A percentile compares a stretch with the other conserved stretches of the same genome.
Conservation (phyloP, 2,888 invertebrate species). For the Caenorhabditis sp. region DNA sequence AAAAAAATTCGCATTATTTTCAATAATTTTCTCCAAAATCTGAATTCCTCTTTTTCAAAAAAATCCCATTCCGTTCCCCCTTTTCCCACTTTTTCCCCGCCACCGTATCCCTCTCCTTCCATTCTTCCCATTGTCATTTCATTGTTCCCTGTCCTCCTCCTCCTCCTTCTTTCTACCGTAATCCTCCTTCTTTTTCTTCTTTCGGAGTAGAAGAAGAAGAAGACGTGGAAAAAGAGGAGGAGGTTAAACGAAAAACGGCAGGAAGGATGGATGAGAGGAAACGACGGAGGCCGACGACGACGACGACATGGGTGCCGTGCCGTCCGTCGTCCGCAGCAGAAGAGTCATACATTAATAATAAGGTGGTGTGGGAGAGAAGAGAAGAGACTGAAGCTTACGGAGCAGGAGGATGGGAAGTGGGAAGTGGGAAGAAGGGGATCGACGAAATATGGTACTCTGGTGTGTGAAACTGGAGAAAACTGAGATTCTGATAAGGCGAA, state of each 20-base stretch:
- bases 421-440: too few species aligned
- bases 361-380: constrained; percentile 60
- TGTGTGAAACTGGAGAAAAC: too few species aligned
- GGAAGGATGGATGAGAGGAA: constrained; percentile 51
- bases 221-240: constrained; percentile 28
- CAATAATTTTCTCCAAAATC: too few species aligned
- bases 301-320: too few species aligned
- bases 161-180: constrained; percentile 33
- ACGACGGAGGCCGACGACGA: constrained; percentile 15
- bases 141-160: neutral
- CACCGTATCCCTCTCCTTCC: neutral
- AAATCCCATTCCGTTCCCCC: too few species aligned
- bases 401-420: neutral
- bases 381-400: neutral
- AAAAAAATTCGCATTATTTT: too few species aligned
- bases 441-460: too few species aligned
- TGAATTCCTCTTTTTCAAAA: neutral
- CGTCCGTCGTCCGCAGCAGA: too few species aligned
- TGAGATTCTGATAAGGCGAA: too few species aligned
- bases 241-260: constrained; percentile 52
- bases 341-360: constrained; percentile 68
- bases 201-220: constrained; percentile 41
- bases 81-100: neutral
- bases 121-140: neutral
- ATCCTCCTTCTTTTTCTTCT: constrained; percentile 35